These are phyloP conservation scores for Sebastes fasciatus DNA, from an alignment of 2,113 vertebrate genomes.

Conservation along the genomic window DNA sequence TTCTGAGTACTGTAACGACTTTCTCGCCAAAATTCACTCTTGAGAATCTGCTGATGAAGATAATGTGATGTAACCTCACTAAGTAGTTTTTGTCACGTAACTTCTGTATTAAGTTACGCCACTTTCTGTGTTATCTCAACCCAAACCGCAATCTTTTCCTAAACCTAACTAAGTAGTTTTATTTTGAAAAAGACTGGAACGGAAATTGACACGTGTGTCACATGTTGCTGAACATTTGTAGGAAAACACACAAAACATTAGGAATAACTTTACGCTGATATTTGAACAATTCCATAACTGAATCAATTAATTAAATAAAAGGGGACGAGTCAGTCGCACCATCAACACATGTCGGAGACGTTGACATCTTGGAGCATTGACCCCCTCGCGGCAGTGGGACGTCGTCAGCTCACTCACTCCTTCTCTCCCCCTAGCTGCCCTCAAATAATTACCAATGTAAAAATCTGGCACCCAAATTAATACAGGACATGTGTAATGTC, in stretches of 20 bases:
- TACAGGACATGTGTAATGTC: constrained; percentile 87
- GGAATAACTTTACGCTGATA: no score
- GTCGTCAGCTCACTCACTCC: constrained; percentile 39
- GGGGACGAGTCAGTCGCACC: not conserved
- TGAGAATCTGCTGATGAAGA: not conserved
- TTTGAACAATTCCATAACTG: no score
- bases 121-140: no score
- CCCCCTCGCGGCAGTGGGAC: constrained; percentile 22
- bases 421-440: constrained; percentile 51
- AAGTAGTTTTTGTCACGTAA: no score
- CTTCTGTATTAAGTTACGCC: no score
- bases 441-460: constrained; percentile 87
- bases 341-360: not conserved
- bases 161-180: no score
- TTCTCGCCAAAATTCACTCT: not conserved
- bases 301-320: not conserved
- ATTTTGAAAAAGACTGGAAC: no score
- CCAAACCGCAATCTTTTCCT: no score
- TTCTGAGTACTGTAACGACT: not conserved
- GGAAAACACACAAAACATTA: no score
- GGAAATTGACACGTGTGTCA: no score
- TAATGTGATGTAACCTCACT: not conserved
- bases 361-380: not conserved
- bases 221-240: no score
- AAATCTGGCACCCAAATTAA: constrained; percentile 85